These are phyloP conservation scores for Daphoenositta chrysoptera DNA, from an alignment of 2,113 vertebrate genomes.

Conservation along the genomic window DNA sequence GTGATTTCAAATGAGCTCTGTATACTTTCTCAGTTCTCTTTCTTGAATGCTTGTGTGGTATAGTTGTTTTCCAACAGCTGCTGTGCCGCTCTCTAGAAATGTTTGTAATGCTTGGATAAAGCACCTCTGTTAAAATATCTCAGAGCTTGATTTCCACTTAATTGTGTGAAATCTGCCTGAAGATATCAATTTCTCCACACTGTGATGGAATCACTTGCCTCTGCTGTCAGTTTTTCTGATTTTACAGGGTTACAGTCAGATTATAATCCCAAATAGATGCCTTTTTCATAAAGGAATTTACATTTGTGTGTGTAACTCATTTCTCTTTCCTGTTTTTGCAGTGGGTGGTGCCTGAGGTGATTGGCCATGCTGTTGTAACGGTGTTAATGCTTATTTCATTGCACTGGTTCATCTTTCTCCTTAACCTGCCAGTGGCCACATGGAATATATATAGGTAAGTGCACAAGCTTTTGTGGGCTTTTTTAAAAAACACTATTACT, in stretches of 20 bases:
- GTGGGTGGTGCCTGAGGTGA: slow-evolving; percentile 94
- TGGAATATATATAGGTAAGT: slow-evolving; percentile 96
- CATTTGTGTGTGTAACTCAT: background rate
- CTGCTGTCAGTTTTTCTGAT: background rate
- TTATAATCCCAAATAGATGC: background rate
- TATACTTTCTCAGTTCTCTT: background rate
- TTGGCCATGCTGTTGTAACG: slow-evolving; percentile 86
- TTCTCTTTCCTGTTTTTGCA: slow-evolving; percentile 38
- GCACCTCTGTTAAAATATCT: background rate
- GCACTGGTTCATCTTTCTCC: slow-evolving; percentile 98
- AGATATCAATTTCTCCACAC: background rate
- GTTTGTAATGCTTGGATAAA: background rate
- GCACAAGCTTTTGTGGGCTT: background rate
- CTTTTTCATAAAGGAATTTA: background rate
- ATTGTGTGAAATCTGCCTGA: background rate
- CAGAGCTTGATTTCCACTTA: background rate
- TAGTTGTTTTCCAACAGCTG: background rate
- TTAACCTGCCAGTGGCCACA: slow-evolving; percentile 90
- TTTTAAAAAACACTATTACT: background rate
- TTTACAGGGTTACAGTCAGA: background rate
- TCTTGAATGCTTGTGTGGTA: background rate
- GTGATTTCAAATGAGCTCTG: background rate
- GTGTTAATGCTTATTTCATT: slow-evolving; percentile 91
- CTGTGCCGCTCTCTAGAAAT: background rate
- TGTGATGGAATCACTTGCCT: background rate